These are phyloP conservation scores for Porites evermanni DNA, from an alignment of 92 coral and sea anemone genomes.

Conservation along the genomic window DNA sequence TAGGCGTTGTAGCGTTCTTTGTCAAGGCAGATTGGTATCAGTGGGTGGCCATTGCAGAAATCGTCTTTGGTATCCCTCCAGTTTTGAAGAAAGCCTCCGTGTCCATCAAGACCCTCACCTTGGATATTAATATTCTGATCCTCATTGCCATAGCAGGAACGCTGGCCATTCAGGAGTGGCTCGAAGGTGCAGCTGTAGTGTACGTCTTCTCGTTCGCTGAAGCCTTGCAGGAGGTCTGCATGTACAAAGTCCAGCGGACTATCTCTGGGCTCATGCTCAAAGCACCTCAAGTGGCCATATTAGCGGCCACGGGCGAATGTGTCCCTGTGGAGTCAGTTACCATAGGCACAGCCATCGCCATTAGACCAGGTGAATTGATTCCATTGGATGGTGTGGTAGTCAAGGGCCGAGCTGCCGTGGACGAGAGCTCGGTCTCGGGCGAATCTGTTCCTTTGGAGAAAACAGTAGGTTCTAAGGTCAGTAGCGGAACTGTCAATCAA, in stretches of 20 bases:
- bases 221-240: conserved; percentile 81
- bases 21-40: conserved; percentile 70
- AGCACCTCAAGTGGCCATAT: conserved; percentile 89
- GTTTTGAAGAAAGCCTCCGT: conserved; percentile 73
- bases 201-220: conserved; percentile 90
- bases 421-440: conserved; percentile 97
- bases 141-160: conserved; percentile 94
- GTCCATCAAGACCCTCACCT: conserved; percentile 72
- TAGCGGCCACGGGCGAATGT: conserved; percentile 91
- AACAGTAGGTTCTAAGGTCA: conserved; percentile 74
- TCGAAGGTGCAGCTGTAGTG: conserved; percentile 97
- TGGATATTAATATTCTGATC: conserved; percentile 88
- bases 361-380: conserved; percentile 94
- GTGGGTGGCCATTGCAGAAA: conserved; percentile 95
- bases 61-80: conserved; percentile 84
- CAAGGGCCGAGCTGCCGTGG: conserved; percentile 93
- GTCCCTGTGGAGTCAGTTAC: conserved; percentile 81
- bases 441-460: conserved; percentile 97
- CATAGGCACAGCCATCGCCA: conserved; percentile 89
- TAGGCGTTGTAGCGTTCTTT: conserved; percentile 73
- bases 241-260: conserved; percentile 94
- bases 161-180: conserved; percentile 85
- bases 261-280: conserved; percentile 94
- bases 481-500: conserved; percentile 96
- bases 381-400: conserved; percentile 96